Base-by-base conservation (phyloP, 2,888 invertebrate species). In the Toxonevra muliebris region DNA sequence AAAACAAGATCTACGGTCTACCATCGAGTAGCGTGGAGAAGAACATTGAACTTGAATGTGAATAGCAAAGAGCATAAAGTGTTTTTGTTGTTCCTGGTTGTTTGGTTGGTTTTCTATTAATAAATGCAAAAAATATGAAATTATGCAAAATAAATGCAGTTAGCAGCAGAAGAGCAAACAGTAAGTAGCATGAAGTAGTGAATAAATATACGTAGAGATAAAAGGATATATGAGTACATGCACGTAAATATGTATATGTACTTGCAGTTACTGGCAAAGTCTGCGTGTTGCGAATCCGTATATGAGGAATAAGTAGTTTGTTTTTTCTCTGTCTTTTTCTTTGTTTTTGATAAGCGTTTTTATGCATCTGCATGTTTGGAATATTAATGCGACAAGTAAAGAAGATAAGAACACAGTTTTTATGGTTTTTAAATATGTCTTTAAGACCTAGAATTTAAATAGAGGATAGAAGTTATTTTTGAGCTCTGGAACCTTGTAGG, bases 121-220 rank as follows among this genome's bases (percentile, higher is more conserved):
- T 40, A 64, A 57, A 57, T 64, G 43, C 58, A 57, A 64, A 57
- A n/a, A 57, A 41, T 64, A 64, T 57, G 58, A 64, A 57, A 64
- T 64, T 50, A 64, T 64, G 64, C 10, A 57, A 57, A 64, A 64
- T 57, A 64, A 58, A 64, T 57, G 50, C 42, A 41, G 42, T 20
- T 19, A 11, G 12, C 20, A 30, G 20, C 19, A 55, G 30, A 20
- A 20, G 20, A 55, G 55, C 9, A 19, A 13, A 55, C n/a, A n/a
- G n/a, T n/a, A n/a, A n/a, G n/a, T n/a, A n/a, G n/a, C n/a, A n/a
- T n/a, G n/a, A n/a, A n/a, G n/a, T n/a, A 55, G 13, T 19, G 12
- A 19, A 55, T 20, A 55, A 55, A 40, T 13, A 11, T 19, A 53
- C 53, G 53, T 41, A 15, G 13, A 30, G 57, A 13, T 40, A 40